These are phyloP conservation scores for Meghimatium bilineatum DNA, from an alignment of 2,888 invertebrate species.

Conservation along the genomic window DNA sequence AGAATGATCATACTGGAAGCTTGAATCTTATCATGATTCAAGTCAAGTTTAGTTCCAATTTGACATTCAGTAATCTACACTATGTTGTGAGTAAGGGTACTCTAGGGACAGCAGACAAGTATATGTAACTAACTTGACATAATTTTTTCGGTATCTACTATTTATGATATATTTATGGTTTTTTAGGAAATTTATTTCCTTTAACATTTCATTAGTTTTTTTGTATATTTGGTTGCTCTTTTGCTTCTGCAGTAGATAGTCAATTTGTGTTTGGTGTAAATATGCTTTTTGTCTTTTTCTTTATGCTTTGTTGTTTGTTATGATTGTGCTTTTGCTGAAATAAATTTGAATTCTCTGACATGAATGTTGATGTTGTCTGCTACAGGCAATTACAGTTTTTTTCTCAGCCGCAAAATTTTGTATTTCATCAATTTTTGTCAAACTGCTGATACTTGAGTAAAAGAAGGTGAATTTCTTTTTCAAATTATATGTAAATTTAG, in stretches of 20 bases:
- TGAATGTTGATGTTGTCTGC: constrained; percentile 30
- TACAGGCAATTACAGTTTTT: constrained; percentile 29
- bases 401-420: constrained; percentile 21
- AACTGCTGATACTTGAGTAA: background rate
- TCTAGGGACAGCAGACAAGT: background rate
- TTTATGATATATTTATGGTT: background rate
- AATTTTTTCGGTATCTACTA: background rate
- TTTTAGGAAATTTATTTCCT: background rate
- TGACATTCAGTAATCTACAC: too few relatives aligned
- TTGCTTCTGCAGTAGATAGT: too few relatives aligned
- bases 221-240: too few relatives aligned
- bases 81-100: background rate
- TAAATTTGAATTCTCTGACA: background rate
- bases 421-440: constrained; percentile 17
- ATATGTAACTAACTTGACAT: background rate
- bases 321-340: background rate
- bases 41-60: too few relatives aligned
- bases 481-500: background rate
- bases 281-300: background rate
- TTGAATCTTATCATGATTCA: too few relatives aligned
- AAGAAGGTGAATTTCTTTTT: constrained; percentile 29
- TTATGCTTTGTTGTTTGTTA: background rate
- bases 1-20: too few relatives aligned
- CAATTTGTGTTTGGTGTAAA: background rate
- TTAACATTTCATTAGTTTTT: background rate